These are phyloP conservation scores for Antitype chi DNA, from an alignment of 2,888 invertebrate species.

Conservation along the genomic window DNA sequence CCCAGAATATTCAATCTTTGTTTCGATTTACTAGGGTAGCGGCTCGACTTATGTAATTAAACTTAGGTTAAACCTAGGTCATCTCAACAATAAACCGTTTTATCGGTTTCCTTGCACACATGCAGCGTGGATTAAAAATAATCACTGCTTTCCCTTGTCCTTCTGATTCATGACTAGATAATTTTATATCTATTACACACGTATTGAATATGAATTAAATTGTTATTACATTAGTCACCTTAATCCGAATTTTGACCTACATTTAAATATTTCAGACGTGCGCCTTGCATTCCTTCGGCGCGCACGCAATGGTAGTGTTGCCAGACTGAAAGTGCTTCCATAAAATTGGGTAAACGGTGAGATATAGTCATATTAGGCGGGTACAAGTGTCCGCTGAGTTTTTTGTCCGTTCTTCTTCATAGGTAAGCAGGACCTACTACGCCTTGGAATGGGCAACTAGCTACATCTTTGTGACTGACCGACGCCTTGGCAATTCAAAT, in stretches of 20 bases:
- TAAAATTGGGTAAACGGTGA: neutral
- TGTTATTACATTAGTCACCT: conserved; percentile 63
- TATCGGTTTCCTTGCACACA: neutral
- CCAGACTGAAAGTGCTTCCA: conserved; percentile 1
- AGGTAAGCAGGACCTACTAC: neutral
- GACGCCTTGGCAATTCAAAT: neutral
- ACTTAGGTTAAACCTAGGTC: conserved; percentile 1
- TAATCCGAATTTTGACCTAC: conserved; percentile 67
- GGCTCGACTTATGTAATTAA: neutral
- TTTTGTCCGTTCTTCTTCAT: neutral
- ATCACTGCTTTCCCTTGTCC: conserved; percentile 9
- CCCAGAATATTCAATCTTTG: neutral
- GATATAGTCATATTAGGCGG: neutral
- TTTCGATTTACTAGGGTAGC: neutral
- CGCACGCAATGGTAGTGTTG: conserved; percentile 51
- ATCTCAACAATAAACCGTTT: neutral
- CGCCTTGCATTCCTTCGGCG: conserved; percentile 54
- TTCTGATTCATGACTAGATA: conserved; percentile 14
- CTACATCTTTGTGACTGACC: neutral
- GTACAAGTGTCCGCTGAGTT: neutral
- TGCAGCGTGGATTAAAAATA: neutral
- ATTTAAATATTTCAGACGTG: conserved; percentile 61
- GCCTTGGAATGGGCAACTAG: neutral
- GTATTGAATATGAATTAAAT: conserved; percentile 53
- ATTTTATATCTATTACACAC: conserved; percentile 32